phyloP scores from a whole-genome alignment of 2,888 invertebrate genomes.

The Lydus trimaculatus region DNA sequence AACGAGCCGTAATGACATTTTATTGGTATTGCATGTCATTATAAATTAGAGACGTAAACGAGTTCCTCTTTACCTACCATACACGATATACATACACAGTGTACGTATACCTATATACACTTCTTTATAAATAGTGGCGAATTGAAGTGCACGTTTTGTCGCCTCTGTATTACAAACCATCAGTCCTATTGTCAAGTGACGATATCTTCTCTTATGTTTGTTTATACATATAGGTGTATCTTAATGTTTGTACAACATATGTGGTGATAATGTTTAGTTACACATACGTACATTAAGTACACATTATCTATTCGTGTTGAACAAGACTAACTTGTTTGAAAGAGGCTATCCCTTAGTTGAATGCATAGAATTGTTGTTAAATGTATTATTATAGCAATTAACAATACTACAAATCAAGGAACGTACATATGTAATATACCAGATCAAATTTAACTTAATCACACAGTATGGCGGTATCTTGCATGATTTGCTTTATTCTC shows the following conservation, averaged over 20 bases:
- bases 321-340: not conserved
- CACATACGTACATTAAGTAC: not conserved
- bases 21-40: constrained; percentile 15
- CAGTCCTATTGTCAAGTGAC: not conserved
- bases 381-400: not conserved
- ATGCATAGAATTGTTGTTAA: not conserved
- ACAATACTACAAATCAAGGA: not conserved
- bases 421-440: not conserved
- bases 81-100: not conserved
- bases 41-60: constrained; percentile 15
- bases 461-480: too few relatives aligned
- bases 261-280: not conserved
- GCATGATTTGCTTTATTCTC: too few relatives aligned
- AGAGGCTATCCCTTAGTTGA: not conserved
- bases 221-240: not conserved
- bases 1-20: constrained; percentile 16
- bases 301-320: not conserved
- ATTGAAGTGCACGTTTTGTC: constrained; percentile 9
- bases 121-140: not conserved
- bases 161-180: constrained; percentile 6
- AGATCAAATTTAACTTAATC: not conserved
- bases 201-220: not conserved
- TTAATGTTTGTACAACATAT: constrained; percentile 2
- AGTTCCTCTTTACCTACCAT: constrained; percentile 10
- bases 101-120: not conserved